phyloP scores from a whole-genome alignment of 2,888 invertebrate genomes.

The Andrena hattorfiana region DNA sequence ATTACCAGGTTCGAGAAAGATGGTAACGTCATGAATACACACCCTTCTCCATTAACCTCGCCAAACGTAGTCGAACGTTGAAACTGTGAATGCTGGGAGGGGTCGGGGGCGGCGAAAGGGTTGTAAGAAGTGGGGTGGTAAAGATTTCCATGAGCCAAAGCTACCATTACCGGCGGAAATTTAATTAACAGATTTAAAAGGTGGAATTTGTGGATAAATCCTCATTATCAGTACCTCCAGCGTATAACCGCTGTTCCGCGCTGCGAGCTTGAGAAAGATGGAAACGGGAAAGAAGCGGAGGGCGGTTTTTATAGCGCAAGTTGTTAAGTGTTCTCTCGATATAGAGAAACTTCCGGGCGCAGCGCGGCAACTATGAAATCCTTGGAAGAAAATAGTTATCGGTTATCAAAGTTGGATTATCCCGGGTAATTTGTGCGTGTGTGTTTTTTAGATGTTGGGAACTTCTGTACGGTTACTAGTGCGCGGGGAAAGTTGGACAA shows the following conservation, averaged over 20 bases:
- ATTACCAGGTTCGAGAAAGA: constrained; percentile 61
- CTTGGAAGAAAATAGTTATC: constrained; percentile 52
- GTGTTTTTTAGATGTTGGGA: neutral
- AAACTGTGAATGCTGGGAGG: neutral
- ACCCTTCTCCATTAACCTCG: constrained; percentile 54
- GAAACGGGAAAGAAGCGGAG: neutral
- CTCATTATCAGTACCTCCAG: constrained; percentile 20
- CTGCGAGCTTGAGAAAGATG: neutral
- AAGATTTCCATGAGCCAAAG: constrained; percentile 35
- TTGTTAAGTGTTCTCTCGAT: constrained; percentile 55
- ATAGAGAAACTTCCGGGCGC: constrained; percentile 47
- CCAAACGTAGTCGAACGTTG: neutral
- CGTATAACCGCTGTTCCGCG: no score
- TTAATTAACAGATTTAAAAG: constrained; percentile 42
- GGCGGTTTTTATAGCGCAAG: constrained; percentile 35
- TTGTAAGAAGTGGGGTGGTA: neutral
- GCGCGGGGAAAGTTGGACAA: constrained; percentile 9
- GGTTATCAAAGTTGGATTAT: constrained; percentile 51
- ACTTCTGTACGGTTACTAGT: neutral
- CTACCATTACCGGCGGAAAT: constrained; percentile 29
- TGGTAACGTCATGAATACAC: constrained; percentile 52
- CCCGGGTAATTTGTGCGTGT: constrained; percentile 4
- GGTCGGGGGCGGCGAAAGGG: neutral
- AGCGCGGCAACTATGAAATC: constrained; percentile 27
- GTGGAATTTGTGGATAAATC: constrained; percentile 36